Conservation (phyloP, 2,888 invertebrate species). For the Hypena proboscidalis region DNA sequence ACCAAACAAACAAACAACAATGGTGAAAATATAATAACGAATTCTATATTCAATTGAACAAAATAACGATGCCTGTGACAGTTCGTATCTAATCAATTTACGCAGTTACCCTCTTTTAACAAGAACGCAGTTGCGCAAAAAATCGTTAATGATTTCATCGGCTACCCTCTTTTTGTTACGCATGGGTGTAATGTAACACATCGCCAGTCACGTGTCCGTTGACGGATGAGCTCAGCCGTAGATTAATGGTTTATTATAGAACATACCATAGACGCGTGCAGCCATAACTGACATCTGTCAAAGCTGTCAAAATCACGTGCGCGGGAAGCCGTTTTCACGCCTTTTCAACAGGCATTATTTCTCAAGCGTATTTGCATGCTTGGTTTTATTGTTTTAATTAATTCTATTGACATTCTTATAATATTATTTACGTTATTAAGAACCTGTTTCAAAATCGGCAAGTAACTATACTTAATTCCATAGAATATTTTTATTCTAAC, state of each 20-base stretch:
- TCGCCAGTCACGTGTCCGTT: slow-evolving; percentile 58
- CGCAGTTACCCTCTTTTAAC: slow-evolving; percentile 16
- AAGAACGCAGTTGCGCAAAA: slow-evolving; percentile 24
- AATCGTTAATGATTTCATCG: slow-evolving; percentile 30
- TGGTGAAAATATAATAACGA: not conserved
- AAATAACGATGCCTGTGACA: slow-evolving; percentile 3
- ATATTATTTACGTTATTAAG: no score
- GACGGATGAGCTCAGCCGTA: slow-evolving; percentile 49
- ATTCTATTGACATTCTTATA: no score
- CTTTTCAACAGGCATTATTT: slow-evolving; percentile 12
- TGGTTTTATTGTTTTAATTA: not conserved
- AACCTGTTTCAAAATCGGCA: no score
- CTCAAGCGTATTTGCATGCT: not conserved
- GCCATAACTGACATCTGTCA: slow-evolving; percentile 61
- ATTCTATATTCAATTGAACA: not conserved
- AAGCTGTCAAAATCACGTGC: slow-evolving; percentile 57
- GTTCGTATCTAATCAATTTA: slow-evolving; percentile 18
- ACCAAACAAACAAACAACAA: no score
- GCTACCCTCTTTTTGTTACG: slow-evolving; percentile 25
- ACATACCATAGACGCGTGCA: slow-evolving; percentile 44
- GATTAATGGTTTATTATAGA: slow-evolving; percentile 41
- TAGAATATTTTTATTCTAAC: no score
- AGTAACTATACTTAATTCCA: no score
- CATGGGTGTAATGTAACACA: slow-evolving; percentile 43
- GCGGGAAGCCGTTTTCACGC: slow-evolving; percentile 36